These are phyloP conservation scores for Lottia gigantea DNA, from an alignment of 2,888 invertebrate species.

Conservation along the genomic window DNA sequence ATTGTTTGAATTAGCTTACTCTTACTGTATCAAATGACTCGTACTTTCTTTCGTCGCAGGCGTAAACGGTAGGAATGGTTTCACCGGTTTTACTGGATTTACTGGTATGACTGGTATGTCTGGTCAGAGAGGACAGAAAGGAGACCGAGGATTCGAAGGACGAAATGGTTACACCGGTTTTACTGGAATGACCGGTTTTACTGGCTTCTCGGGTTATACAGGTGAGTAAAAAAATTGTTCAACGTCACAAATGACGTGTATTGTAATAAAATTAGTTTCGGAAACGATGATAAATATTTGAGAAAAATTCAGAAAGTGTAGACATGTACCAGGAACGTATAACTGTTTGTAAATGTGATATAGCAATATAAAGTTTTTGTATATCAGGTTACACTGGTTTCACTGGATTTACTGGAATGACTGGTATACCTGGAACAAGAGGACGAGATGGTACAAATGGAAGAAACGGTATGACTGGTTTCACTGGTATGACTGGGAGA, in stretches of 20 bases:
- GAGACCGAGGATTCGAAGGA: background rate
- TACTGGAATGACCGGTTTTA: constrained; percentile 5
- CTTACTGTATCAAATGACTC: no score
- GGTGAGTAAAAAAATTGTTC: background rate
- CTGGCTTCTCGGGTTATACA: background rate
- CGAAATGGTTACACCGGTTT: background rate
- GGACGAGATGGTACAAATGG: constrained; percentile 3
- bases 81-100: constrained; percentile 10
- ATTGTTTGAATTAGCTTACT: no score
- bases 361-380: background rate
- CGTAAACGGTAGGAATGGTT: background rate
- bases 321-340: no score
- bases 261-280: no score
- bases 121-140: background rate
- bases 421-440: background rate
- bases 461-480: background rate
- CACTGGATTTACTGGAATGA: constrained; percentile 15
- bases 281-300: no score
- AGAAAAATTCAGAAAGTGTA: no score
- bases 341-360: background rate
- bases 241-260: no score
- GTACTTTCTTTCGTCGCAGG: background rate
- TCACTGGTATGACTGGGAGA: constrained; percentile 1
- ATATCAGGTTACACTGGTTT: constrained; percentile 4
- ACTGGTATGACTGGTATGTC: background rate